Base-by-base conservation (phyloP, 1,140 invertebrate species). In the Homarus americanus region DNA sequence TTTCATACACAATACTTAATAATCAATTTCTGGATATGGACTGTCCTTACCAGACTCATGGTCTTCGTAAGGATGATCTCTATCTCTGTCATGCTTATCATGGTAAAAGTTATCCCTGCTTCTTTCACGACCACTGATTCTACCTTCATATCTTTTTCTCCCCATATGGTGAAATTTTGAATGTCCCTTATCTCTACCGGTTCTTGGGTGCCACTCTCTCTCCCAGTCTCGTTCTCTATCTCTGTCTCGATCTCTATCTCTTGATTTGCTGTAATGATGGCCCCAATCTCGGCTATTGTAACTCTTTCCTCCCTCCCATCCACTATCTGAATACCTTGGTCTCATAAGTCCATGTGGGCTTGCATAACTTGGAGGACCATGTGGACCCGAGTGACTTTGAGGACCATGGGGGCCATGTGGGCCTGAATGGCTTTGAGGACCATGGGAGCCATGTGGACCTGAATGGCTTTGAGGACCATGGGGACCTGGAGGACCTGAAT, bases 11-110 rank as follows among this genome's bases (percentile, higher is more conserved):
- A 69, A 69, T 24, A 36, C 0, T 41, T 85, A 85, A 53, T 75
- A 85, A 53, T 85, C 83, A 49, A 85, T 85, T 85, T 85, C 83
- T 49, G 66, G 83, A 75, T 69, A 84, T n/a, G 41, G 44, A 15
- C 41, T 40, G 12, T 75, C 83, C 24, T 49, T 66, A 7, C 36
- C 80, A 75, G 24, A 38, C 12, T 75, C 83, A 53, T 49, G 66
- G 1, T 72, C 82, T 20, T 85, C 72, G 24, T 17, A 53, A 49
- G 78, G 28, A 63, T 24, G 49, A 3, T 34, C 79, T 58, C 38
- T 80, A 24, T 80, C 78, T 36, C 20, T 82, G 7, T 58, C 79
- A 15, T 34, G 44, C 78, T 28, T 69, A 1, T 69, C 63, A 69
- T 24, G 63, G n/a, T 69, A 69, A 4, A 9, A 12, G 63, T 80